Conservation (phyloP, 2,888 invertebrate species). For the Cryptus viduatorius region DNA sequence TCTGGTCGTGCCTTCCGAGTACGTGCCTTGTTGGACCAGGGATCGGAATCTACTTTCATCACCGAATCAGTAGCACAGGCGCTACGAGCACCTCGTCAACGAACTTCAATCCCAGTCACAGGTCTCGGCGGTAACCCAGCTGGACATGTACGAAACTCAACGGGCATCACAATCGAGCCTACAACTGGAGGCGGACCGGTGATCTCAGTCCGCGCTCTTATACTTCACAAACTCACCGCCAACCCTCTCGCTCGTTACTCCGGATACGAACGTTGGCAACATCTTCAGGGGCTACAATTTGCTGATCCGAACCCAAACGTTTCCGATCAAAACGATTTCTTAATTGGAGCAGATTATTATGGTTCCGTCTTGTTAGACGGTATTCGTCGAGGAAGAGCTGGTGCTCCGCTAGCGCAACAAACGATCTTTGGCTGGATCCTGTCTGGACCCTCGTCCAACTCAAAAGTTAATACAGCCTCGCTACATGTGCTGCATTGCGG, state of each 20-base stretch:
- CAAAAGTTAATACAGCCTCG: neutral
- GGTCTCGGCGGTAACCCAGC: slow-evolving; percentile 44
- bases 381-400: neutral
- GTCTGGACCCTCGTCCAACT: slow-evolving; percentile 11
- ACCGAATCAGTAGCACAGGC: slow-evolving; percentile 54
- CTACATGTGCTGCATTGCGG: neutral
- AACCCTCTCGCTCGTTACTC: neutral
- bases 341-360: slow-evolving; percentile 42
- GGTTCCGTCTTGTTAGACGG: slow-evolving; percentile 23
- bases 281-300: slow-evolving; percentile 21
- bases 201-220: neutral
- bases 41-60: slow-evolving; percentile 66
- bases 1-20: slow-evolving; percentile 34
- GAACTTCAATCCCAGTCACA: slow-evolving; percentile 46
- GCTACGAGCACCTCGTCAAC: slow-evolving; percentile 43
- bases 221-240: neutral
- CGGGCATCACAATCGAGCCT: neutral
- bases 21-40: slow-evolving; percentile 66
- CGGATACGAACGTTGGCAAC: neutral
- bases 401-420: slow-evolving; percentile 19
- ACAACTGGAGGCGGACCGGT: neutral
- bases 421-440: slow-evolving; percentile 53
- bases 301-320: slow-evolving; percentile 9
- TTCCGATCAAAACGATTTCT: slow-evolving; percentile 1
- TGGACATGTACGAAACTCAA: neutral